These are phyloP conservation scores for Drosophila quinaria DNA, from an alignment of 2,888 invertebrate genomes.

Conservation along the genomic window DNA sequence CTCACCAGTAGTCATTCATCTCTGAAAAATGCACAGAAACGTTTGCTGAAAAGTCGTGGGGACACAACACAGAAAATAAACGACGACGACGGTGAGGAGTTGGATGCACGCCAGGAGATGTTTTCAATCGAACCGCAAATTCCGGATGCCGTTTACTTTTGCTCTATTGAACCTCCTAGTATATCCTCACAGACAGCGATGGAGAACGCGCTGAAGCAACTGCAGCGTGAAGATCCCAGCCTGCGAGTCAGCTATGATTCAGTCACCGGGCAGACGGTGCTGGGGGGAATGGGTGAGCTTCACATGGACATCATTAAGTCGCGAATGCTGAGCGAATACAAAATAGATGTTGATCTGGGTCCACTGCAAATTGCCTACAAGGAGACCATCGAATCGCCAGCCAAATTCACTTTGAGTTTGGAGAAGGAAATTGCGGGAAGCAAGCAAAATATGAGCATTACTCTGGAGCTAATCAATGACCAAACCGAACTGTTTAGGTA, in stretches of 20 bases:
- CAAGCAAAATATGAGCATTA: constrained; percentile 84
- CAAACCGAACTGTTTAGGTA: constrained; percentile 87
- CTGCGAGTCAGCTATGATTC: constrained; percentile 90
- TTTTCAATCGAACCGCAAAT: constrained; percentile 88
- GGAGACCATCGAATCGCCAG: constrained; percentile 88
- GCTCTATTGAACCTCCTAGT: constrained; percentile 97
- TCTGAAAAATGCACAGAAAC: constrained; percentile 88
- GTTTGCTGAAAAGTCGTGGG: constrained; percentile 63
- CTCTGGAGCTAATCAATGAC: constrained; percentile 84
- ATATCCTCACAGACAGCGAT: constrained; percentile 90
- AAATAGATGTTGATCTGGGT: constrained; percentile 95
- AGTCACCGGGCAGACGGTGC: constrained; percentile 94
- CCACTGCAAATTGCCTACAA: constrained; percentile 96
- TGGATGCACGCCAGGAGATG: constrained; percentile 70
- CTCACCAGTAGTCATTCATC: constrained; percentile 88
- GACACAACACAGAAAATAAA: neutral
- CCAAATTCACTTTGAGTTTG: constrained; percentile 65
- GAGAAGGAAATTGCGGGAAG: constrained; percentile 85
- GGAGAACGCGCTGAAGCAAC: constrained; percentile 92
- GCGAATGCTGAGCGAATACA: constrained; percentile 94
- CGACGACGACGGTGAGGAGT: constrained; percentile 74
- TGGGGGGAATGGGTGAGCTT: constrained; percentile 98
- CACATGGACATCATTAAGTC: constrained; percentile 98
- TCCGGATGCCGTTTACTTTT: constrained; percentile 98
- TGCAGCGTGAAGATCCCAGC: constrained; percentile 97